A percentile compares a stretch with the other conserved stretches of the same genome.
These are phyloP conservation scores for Semicossyphus pulcher DNA, from an alignment of 2,113 vertebrate species.

Conservation along the genomic window DNA sequence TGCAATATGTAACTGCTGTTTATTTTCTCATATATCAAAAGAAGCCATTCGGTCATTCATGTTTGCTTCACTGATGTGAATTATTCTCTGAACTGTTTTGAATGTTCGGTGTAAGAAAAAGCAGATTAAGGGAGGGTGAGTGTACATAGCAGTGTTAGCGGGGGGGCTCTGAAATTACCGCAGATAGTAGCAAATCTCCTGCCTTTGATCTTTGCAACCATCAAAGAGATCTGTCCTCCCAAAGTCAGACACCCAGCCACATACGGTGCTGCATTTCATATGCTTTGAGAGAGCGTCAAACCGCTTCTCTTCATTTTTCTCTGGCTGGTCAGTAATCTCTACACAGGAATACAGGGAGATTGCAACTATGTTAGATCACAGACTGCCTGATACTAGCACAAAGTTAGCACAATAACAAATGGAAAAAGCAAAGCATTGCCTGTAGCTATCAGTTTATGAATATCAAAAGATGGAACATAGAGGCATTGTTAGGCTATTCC, in stretches of 20 bases:
- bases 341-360: slow-evolving; percentile 49
- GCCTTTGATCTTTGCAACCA: slow-evolving; percentile 80
- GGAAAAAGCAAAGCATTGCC: slow-evolving; percentile 17
- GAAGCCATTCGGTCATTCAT: neutral
- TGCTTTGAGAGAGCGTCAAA: slow-evolving; percentile 67
- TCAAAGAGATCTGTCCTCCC: slow-evolving; percentile 74
- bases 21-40: neutral
- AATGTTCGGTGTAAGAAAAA: slow-evolving; percentile 25
- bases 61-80: neutral
- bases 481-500: slow-evolving; percentile 11
- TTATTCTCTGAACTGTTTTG: slow-evolving; percentile 36
- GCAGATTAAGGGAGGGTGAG: slow-evolving; percentile 12
- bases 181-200: slow-evolving; percentile 79
- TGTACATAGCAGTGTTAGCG: neutral
- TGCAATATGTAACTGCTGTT: neutral
- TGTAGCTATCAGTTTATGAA: slow-evolving; percentile 11
- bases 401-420: slow-evolving; percentile 36
- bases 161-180: slow-evolving; percentile 67
- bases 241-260: slow-evolving; percentile 64
- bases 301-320: slow-evolving; percentile 62
- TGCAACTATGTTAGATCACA: slow-evolving; percentile 41
- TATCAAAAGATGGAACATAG: neutral
- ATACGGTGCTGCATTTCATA: slow-evolving; percentile 60
- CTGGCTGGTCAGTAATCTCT: slow-evolving; percentile 62
- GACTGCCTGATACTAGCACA: slow-evolving; percentile 11